Evolutionary conservation across 1,140 invertebrate genomes (phyloP), one percentile per base, ranked within the genome.

Genomic region (Drosophila bifasciata): DNA sequence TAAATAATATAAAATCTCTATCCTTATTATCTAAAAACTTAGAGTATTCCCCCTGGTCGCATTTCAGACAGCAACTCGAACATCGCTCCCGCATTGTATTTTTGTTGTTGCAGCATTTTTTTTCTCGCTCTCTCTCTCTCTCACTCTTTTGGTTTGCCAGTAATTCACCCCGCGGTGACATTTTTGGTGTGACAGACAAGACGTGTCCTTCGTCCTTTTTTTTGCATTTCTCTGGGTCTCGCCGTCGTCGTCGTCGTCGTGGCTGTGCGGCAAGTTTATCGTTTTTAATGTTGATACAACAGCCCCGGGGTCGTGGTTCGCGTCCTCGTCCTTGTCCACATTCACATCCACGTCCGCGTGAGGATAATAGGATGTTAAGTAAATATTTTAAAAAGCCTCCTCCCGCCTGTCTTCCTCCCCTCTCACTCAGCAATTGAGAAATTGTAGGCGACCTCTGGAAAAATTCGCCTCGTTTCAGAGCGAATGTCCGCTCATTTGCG

Each of bases 141-240:
- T n/a, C 61, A 63, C 59, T 67, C 79, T 79, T 72, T 76, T 63
- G 63, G 70, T 57, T 73, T 62, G 71, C 61, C 83, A 77, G 81
- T 86, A 88, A 85, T 90, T 90, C 86, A 90, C 78, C 83, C 81
- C 86, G 78, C 81, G 76, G 86, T 86, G 86, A 90, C 86, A 90
- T 90, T 90, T 90, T 90, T 76, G 72, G 76, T 77, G 78, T 90
- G 86, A 90, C 88, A 90, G 86, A 90, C 86, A 90, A 90, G 86
- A 90, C 86, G 86, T 90, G 86, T 90, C 86, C 81, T 90, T 90
- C 81, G 86, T 89, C 84, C 83, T 79, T 68, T 67, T 68, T 67
- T 64, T 81, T 71, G 62, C 63, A 68, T 68, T 51, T 59, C 64
- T 78, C 40, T 55, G 39, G 40, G 40, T 64, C 46, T 67, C 55